Evolutionary conservation across 2,797 vertebrate species (phyloP), one percentile per base, ranked within the genome.

Genomic region (Peromyscus melanophrys): DNA sequence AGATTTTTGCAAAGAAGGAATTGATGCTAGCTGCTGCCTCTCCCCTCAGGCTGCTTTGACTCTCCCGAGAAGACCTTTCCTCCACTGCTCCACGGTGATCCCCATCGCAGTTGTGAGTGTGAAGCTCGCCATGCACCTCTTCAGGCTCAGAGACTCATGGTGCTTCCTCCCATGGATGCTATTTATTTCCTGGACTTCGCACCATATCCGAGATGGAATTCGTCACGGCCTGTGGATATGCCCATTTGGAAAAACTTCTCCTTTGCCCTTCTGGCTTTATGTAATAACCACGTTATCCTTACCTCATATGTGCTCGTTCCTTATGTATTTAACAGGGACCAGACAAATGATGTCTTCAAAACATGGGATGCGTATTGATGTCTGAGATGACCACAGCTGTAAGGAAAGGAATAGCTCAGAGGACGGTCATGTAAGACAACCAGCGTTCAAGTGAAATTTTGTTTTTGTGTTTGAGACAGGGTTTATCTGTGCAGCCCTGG

Each of bases 121-220:
- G 59, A 99, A 99, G 97, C 98, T 99, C 94, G 98, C 99, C 90
- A 99, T 99, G 99, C 99, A 99, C 98, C 97, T 99, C 65, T 99
- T 99, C 89, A 99, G 99, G 96, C 99, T 99, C 96, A 99, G 99
- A 97, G 99, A 99, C 85, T 99, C 99, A 0, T 99, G 99, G 99
- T 99, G 99, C 98, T 99, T 99, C 97, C 98, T 99, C 97, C 99
- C 99, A 3, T 99, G 99, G 99, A 99, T 99, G 99, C 97, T 99
- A 46, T 99, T 99, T 95, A 98, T 99, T 90, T 99, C 99, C 76
- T 99, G 99, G 99, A 99, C 99, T 10, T 99, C 99, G 2, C 99
- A 99, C 98, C 99, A 99, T 9, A 90, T 99, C 61, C 99, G 99
- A 84, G 99, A 99, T 0, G 99, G 99, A 34, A 99, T 99, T 93